Evolutionary conservation across 2,797 vertebrate genomes (phyloP).

Genomic region (Thaleichthys pacificus): DNA sequence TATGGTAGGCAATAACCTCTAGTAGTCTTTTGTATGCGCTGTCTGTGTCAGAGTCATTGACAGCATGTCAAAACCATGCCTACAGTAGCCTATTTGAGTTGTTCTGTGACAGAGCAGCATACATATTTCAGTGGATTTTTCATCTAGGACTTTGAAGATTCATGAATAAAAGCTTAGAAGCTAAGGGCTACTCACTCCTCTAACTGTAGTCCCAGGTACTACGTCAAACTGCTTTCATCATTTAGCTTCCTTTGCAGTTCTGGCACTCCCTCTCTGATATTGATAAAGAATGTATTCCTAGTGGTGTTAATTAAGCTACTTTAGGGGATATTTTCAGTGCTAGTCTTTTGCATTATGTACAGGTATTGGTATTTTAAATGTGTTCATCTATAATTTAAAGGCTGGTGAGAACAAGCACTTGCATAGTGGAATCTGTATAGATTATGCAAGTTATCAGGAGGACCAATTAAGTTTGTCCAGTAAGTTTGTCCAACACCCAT

Average conservation of each 20-base stretch:
- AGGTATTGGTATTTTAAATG: slow-evolving; percentile 7
- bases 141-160: slow-evolving; percentile 28
- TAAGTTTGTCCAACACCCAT: background rate
- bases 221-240: slow-evolving; percentile 15
- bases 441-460: background rate
- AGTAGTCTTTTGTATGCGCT: background rate
- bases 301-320: slow-evolving; percentile 24
- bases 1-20: background rate
- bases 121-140: slow-evolving; percentile 30
- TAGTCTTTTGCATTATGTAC: background rate
- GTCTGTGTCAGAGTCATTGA: slow-evolving; percentile 17
- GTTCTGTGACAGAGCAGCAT: slow-evolving; percentile 20
- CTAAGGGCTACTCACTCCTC: slow-evolving; percentile 11
- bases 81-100: slow-evolving; percentile 5
- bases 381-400: slow-evolving; percentile 4
- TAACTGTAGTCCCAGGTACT: slow-evolving; percentile 22
- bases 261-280: slow-evolving; percentile 5
- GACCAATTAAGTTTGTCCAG: slow-evolving; percentile 14
- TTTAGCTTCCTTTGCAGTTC: slow-evolving; percentile 1
- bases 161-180: slow-evolving; percentile 23
- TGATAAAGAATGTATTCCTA: slow-evolving; percentile 16
- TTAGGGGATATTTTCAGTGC: background rate
- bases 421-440: background rate
- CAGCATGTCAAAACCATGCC: background rate
- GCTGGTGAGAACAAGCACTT: background rate